phyloP scores from a whole-genome alignment of 1,140 invertebrate genomes.

The Lepidurus apus region DNA sequence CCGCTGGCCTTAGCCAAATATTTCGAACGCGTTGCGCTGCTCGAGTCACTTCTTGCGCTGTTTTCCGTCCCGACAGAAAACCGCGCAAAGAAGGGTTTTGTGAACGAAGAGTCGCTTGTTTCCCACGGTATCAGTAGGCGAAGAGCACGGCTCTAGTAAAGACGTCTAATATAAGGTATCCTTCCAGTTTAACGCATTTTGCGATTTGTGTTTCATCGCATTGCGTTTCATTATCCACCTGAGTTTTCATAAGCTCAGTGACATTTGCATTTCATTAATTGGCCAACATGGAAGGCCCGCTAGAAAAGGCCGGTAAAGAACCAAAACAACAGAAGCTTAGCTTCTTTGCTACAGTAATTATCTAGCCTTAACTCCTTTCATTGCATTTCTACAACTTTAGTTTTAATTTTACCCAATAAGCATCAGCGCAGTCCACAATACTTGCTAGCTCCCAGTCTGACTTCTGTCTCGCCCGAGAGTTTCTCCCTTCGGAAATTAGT shows the following conservation, averaged over 20 bases:
- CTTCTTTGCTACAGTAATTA: neutral
- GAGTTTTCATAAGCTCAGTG: neutral
- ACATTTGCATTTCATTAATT: neutral
- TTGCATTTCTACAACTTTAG: neutral
- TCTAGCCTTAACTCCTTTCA: neutral
- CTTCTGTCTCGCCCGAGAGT: neutral
- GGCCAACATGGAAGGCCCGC: neutral
- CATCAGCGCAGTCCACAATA: neutral
- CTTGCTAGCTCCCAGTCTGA: neutral
- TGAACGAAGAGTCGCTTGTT: neutral
- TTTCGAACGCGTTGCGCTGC: neutral
- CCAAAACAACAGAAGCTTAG: neutral
- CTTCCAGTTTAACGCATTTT: constrained; percentile 7
- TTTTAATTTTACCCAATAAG: neutral
- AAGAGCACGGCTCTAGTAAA: constrained; percentile 9
- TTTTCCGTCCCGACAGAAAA: neutral
- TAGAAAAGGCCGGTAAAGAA: neutral
- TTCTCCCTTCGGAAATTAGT: neutral
- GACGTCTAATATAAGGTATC: neutral
- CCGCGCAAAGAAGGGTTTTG: neutral
- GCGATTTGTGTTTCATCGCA: neutral
- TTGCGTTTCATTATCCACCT: neutral
- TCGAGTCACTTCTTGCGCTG: neutral
- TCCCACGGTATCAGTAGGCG: neutral
- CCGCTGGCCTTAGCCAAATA: constrained; percentile 3